Base-by-base conservation (phyloP, 1,140 invertebrate species). In the Dreissena polymorpha region DNA sequence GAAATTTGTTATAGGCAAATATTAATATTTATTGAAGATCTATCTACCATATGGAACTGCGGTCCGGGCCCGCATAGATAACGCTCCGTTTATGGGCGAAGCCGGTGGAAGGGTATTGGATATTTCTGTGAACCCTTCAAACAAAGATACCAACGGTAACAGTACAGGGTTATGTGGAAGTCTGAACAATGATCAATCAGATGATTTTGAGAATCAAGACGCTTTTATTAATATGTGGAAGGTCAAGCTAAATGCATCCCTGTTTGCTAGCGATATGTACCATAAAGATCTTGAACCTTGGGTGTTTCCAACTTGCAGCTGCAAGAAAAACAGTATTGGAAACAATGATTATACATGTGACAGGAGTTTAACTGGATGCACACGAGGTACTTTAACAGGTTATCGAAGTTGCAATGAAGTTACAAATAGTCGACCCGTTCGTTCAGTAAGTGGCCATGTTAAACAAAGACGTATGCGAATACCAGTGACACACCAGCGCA, bases 41-140 rank as follows among this genome's bases (percentile, higher is more conserved):
- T 79, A 79, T 79, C 53, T 79, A 27, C 76, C 76, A 13, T 79
- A 57, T 27, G 76, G 76, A n/a, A 79, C 76, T 27, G 68, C 49
- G n/a, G 64, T 79, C n/a, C 60, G 67, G 39, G 65, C 67, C 13
- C 49, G 76, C 53, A 79, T 79, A 57, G 76, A 79, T 21, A 79
- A 57, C 29, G 21, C 21, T 10, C 76, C 76, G n/a, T 79, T n/a
- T 14, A 70, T 39, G 65, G 76, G 76, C 5, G 14, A 18, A 29
- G 76, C 68, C 16, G 76, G 76, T 10, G 76, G 76, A 27, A 79
- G 68, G 67, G 50, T 71, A 29, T 14, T 79, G 5, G 76, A 79
- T 60, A 70, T 79, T 21, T 68, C 14, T 70, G 27, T 79, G 10
- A 23, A 57, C 16, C 76, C 76, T 14, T 79, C 76, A 13, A 67